A percentile compares a stretch with the other conserved stretches of the same genome.
These are phyloP conservation scores for Alloscopus bannaensis DNA, from an alignment of 2,888 invertebrate genomes.

Conservation along the genomic window DNA sequence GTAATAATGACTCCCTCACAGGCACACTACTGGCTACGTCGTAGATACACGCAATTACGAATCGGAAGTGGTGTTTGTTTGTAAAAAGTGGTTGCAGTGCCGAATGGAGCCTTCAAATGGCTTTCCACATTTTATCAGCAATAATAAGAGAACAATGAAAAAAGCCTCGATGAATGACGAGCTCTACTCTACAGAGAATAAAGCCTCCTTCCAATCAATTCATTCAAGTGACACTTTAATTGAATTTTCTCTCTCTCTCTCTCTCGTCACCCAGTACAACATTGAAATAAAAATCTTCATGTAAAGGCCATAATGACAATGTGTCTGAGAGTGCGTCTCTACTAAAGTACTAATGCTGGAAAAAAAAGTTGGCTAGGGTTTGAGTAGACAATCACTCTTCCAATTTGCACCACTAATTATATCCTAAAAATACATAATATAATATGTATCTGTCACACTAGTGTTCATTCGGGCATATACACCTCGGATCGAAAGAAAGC, in stretches of 20 bases:
- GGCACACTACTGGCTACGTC: too few species aligned
- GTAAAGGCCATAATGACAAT: conserved; percentile 35
- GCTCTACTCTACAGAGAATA: too few species aligned
- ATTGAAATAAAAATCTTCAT: conserved; percentile 38
- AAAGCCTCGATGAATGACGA: conserved; percentile 2
- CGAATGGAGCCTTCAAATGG: conserved; percentile 7
- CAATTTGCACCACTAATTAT: conserved; percentile 33
- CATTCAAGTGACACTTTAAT: conserved; percentile 42
- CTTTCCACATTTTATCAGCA: neutral
- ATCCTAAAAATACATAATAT: conserved; percentile 36
- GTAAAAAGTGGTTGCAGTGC: too few species aligned
- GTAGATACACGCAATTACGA: too few species aligned
- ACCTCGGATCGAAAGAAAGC: conserved; percentile 12
- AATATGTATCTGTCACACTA: conserved; percentile 44
- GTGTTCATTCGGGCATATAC: too few species aligned
- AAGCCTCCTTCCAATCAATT: conserved; percentile 41
- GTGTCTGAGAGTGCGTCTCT: too few species aligned
- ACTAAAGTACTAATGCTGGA: too few species aligned
- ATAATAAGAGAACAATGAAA: conserved; percentile 19
- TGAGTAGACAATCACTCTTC: conserved; percentile 9
- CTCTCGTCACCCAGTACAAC: conserved; percentile 15
- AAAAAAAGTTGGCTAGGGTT: neutral
- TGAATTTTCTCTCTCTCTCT: conserved; percentile 31
- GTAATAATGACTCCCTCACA: too few species aligned
- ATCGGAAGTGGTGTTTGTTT: too few species aligned